phyloP scores from a whole-genome alignment of 2,113 vertebrate genomes.

The Plotosus lineatus region DNA sequence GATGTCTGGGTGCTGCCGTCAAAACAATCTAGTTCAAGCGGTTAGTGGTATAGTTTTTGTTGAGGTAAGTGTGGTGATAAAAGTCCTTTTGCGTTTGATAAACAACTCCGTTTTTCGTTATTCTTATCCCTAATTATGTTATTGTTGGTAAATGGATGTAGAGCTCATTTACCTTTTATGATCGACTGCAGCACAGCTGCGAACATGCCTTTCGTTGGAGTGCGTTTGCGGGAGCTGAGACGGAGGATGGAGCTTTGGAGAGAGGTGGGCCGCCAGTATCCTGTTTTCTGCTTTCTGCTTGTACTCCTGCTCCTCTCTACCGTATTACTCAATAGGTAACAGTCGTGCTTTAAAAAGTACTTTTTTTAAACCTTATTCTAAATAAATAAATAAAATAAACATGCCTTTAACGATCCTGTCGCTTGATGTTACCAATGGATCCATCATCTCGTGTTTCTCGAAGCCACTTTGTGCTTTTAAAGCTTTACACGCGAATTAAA shows the following conservation, averaged over 20 bases:
- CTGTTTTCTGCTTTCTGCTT: constrained; percentile 85
- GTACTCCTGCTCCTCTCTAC: constrained; percentile 80
- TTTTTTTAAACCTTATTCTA: too few species aligned
- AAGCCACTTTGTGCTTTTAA: background rate
- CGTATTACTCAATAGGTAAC: constrained; percentile 84
- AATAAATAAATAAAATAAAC: too few species aligned
- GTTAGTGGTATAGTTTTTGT: background rate
- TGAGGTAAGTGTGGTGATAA: background rate
- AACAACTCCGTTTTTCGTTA: too few species aligned
- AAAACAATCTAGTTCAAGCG: background rate
- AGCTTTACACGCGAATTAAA: background rate
- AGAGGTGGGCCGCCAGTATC: constrained; percentile 87
- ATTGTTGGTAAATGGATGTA: too few species aligned
- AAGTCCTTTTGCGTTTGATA: background rate
- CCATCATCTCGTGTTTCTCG: too few species aligned
- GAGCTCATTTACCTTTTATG: background rate
- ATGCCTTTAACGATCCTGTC: too few species aligned
- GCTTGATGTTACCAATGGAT: background rate
- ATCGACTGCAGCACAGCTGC: background rate
- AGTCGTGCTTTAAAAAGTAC: too few species aligned
- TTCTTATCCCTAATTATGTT: too few species aligned
- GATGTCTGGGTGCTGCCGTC: background rate
- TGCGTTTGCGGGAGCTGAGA: constrained; percentile 67
- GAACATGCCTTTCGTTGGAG: constrained; percentile 63
- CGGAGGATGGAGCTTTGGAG: constrained; percentile 76